Evolutionary conservation across 2,797 vertebrate genomes (phyloP), one percentile per base, ranked within the genome.

Genomic region (Catostomus latipinnis): DNA sequence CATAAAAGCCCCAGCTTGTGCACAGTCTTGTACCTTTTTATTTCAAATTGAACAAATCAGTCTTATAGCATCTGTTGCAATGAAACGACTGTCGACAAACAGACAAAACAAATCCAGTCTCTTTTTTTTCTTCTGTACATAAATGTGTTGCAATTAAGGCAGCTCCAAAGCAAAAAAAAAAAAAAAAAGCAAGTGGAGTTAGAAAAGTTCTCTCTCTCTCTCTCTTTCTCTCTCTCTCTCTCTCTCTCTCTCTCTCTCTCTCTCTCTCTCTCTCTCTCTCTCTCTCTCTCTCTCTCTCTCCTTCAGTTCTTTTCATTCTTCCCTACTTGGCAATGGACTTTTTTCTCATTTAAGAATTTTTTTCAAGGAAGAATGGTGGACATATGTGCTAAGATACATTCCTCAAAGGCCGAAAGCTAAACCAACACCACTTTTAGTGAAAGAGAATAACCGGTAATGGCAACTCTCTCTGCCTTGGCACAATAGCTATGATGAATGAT

Each of bases 301-400:
- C 34, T 85, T 81, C 8, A 13, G 18, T 73, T 14, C 45, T 46
- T 67, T 79, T 65, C 14, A 56, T 79, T 66, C 14, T 65, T 79
- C 57, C 78, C 84, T 73, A 75, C 86, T 87, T 88, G 82, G 84
- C 87, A 88, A 83, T 46, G 43, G 85, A 87, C 87, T 88, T 90
- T 84, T 68, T 75, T 72, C 83, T 86, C 60, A 84, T 88, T 88
- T 84, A 81, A 70, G 85, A 86, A 81, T 69, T 80, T 86, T 71
- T 66, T 80, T 89, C 84, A 88, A 86, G 86, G 81, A 87, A 83
- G 88, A 87, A 89, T 88, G 88, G 83, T 82, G 84, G 89, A 85
- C 91, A 93, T 89, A 92, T 91, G 90, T 81, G 76, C 57, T 71
- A 45, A 10, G 76, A 78, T 66, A 60, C 63, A 49, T 77, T 78